phyloP scores from a whole-genome alignment of 2,113 vertebrate species.

The Rhineura floridana region DNA sequence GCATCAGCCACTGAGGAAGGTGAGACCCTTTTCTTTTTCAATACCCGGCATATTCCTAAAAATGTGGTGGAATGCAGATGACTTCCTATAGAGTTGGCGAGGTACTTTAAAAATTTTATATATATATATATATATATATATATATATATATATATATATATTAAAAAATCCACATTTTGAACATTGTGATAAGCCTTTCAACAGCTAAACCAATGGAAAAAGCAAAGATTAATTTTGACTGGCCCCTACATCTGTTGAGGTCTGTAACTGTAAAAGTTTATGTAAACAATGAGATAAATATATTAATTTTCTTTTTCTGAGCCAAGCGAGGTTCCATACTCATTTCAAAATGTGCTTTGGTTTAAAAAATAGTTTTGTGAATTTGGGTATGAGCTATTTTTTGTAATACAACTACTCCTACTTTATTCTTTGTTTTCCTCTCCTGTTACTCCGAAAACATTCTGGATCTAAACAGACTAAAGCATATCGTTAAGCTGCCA shows the following conservation, averaged over 20 bases:
- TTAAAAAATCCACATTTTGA: neutral
- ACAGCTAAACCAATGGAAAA: slow-evolving; percentile 79
- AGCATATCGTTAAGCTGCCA: slow-evolving; percentile 85
- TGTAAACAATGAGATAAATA: slow-evolving; percentile 99
- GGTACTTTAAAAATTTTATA: neutral
- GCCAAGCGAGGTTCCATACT: slow-evolving; percentile 93
- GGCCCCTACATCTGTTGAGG: slow-evolving; percentile 91
- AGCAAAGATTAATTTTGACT: slow-evolving; percentile 82
- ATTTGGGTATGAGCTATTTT: slow-evolving; percentile 97
- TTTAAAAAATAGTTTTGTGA: slow-evolving; percentile 99
- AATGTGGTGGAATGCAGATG: slow-evolving; percentile 51
- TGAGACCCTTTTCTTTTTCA: neutral
- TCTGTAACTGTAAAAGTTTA: slow-evolving; percentile 98
- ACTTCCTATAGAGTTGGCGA: slow-evolving; percentile 14
- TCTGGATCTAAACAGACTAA: slow-evolving; percentile 85
- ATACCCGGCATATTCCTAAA: slow-evolving; percentile 20
- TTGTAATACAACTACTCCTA: slow-evolving; percentile 86
- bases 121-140: too few species aligned
- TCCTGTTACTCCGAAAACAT: slow-evolving; percentile 88
- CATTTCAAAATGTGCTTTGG: slow-evolving; percentile 98
- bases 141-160: too few species aligned
- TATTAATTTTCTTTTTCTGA: slow-evolving; percentile 90
- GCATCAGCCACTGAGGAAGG: slow-evolving; percentile 25
- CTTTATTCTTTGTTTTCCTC: slow-evolving; percentile 73
- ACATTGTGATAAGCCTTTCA: slow-evolving; percentile 20